These are phyloP conservation scores for Sebastiscus albofasciatus DNA, from an alignment of 2,797 vertebrate genomes.

Conservation along the genomic window DNA sequence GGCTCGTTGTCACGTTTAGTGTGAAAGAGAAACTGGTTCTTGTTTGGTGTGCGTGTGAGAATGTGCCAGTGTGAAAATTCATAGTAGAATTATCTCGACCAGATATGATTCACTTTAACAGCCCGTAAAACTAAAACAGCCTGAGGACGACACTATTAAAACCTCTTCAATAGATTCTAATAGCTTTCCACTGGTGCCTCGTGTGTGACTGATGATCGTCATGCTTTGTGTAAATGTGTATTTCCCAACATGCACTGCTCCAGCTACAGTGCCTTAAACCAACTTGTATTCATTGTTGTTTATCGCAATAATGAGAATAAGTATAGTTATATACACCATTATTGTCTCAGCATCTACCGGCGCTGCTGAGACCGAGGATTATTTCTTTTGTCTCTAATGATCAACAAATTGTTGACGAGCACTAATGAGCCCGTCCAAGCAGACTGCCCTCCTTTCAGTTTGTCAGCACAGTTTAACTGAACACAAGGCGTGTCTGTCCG, in stretches of 20 bases:
- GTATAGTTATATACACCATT: neutral
- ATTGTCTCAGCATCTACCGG: neutral
- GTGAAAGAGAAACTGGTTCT: neutral
- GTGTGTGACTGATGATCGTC: neutral
- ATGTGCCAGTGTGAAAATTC: neutral
- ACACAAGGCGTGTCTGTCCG: conserved; percentile 63
- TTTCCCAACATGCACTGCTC: neutral
- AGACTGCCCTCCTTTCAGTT: conserved; percentile 60
- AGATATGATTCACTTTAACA: neutral
- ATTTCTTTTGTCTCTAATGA: conserved; percentile 49
- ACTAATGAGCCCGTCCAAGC: conserved; percentile 60
- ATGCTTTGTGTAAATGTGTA: neutral
- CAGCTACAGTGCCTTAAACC: neutral
- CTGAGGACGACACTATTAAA: neutral
- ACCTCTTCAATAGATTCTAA: neutral
- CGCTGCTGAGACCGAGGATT: neutral
- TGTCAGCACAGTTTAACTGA: conserved; percentile 55
- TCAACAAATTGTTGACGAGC: conserved; percentile 50
- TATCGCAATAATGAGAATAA: neutral
- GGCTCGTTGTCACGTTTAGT: neutral
- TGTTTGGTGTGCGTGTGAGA: neutral
- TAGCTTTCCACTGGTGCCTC: neutral
- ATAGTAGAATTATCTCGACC: neutral
- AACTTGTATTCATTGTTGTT: neutral
- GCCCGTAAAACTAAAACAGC: neutral